A percentile compares a stretch with the other conserved stretches of the same genome.
Conservation (phyloP, 2,113 vertebrate genomes). For the Sigmodon hispidus region DNA sequence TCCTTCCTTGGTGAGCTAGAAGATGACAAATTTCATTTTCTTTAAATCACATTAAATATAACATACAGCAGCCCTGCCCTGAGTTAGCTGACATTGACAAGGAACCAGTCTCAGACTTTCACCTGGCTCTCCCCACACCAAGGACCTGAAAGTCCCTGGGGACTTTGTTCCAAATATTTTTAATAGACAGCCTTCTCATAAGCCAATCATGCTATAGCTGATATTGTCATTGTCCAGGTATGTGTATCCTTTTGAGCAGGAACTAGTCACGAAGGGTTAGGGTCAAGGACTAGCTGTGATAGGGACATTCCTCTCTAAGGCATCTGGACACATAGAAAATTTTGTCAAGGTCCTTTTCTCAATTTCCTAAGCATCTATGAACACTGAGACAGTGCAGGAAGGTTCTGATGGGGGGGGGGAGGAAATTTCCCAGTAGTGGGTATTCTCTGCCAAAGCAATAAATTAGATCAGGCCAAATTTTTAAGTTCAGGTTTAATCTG, state of each 20-base stretch:
- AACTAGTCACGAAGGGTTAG: not conserved
- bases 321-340: not conserved
- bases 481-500: too few species aligned
- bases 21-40: not conserved
- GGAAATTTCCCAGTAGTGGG: too few species aligned
- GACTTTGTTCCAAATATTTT: not conserved
- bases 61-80: not conserved
- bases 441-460: too few species aligned
- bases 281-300: not conserved
- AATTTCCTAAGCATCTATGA: not conserved
- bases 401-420: too few species aligned
- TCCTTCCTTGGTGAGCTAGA: not conserved
- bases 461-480: too few species aligned
- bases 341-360: not conserved
- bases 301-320: not conserved
- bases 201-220: not conserved
- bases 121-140: too few species aligned
- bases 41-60: constrained; percentile 14
- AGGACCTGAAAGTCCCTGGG: not conserved
- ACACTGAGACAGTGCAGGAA: not conserved
- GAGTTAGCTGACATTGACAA: not conserved
- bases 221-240: not conserved
- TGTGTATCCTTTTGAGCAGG: not conserved
- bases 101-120: not conserved
- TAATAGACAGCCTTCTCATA: not conserved